Base-by-base conservation (phyloP, 2,113 vertebrate species). In the Colossoma macropomum region DNA sequence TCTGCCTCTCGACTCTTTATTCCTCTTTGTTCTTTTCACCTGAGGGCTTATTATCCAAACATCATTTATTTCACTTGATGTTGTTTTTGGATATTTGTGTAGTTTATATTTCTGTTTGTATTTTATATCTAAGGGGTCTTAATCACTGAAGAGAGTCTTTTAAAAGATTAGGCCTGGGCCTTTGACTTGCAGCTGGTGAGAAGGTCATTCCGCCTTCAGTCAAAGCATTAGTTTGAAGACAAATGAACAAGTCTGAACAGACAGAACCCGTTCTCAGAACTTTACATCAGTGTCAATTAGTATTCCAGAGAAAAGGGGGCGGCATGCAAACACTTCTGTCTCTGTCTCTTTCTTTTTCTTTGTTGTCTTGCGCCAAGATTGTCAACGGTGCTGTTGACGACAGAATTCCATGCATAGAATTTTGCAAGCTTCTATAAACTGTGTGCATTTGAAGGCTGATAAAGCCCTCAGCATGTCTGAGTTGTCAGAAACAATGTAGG, bases 271-370 rank as follows among this genome's bases (percentile, higher is more conserved):
- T 71, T 59, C 38, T 48, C 38, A 12, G 60, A 80, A 80, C 32
- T 69, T 85, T 82, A 73, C 60, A 82, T 82, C 71, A 83, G 2
- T 77, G 77, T 80, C 63, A 79, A 60, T 81, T 79, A 84, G 76
- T 52, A 79, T 69, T 71, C 41, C 3, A 71, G 66, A 62, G 77
- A 75, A 79, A 78, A 34, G 11, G 62, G 11, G 19, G 3, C 19
- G 28, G 15, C 63, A 66, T 32, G 30, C 28, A 66, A 17, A 34
- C 63, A 66, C 23, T 52, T 54, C 17, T 66, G 25, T 72, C 50
- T 63, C 32, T 28, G 27, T 72, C 59, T 2, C 4, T 72, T 50
- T 19, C 23, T 19, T 21, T 77, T 19, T 13, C 52, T 15, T 79
- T 75, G 4, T 17, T 4, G 7, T 48, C 54, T 74, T 10, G 0